Percentiles rank a stretch among this genome's conserved stretches.
These are phyloP conservation scores for Chunga burmeisteri DNA, from an alignment of 2,113 vertebrate species.

Conservation along the genomic window DNA sequence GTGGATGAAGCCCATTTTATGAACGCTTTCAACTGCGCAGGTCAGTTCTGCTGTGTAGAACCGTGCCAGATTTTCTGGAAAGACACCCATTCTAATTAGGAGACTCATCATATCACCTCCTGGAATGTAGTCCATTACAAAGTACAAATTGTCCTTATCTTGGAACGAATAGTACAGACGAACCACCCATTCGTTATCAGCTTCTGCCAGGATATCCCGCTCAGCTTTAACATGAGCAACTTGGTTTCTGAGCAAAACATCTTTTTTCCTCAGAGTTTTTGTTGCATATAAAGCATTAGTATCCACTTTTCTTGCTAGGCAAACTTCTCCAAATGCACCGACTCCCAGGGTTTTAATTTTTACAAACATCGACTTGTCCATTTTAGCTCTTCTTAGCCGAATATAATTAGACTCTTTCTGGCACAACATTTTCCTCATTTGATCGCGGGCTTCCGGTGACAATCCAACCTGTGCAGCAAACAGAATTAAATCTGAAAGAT, in stretches of 20 bases:
- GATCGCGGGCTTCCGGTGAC: constrained; percentile 94
- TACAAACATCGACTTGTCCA: constrained; percentile 98
- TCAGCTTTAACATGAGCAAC: constrained; percentile 98
- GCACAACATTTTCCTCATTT: constrained; percentile 98
- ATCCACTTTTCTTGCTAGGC: constrained; percentile 94
- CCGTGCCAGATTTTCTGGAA: constrained; percentile 92
- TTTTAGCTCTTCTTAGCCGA: constrained; percentile 95
- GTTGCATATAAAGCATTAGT: constrained; percentile 96
- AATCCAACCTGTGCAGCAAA: constrained; percentile 88
- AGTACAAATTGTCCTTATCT: constrained; percentile 97
- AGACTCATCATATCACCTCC: constrained; percentile 99
- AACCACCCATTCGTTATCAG: constrained; percentile 99
- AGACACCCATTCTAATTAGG: constrained; percentile 94
- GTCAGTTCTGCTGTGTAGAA: constrained; percentile 98
- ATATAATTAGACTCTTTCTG: constrained; percentile 99
- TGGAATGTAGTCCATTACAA: constrained; percentile 99
- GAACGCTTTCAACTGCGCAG: constrained; percentile 96
- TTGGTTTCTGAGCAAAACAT: constrained; percentile 95
- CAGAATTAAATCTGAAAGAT: constrained; percentile 36
- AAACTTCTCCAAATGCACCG: constrained; percentile 97
- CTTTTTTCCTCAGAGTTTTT: constrained; percentile 99
- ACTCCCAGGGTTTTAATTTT: constrained; percentile 97
- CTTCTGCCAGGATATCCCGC: constrained; percentile 96
- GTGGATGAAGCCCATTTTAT: constrained; percentile 99
- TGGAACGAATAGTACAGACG: constrained; percentile 99